Conservation (phyloP, 2,113 vertebrate species). For the human (Homo sapiens) region DNA sequence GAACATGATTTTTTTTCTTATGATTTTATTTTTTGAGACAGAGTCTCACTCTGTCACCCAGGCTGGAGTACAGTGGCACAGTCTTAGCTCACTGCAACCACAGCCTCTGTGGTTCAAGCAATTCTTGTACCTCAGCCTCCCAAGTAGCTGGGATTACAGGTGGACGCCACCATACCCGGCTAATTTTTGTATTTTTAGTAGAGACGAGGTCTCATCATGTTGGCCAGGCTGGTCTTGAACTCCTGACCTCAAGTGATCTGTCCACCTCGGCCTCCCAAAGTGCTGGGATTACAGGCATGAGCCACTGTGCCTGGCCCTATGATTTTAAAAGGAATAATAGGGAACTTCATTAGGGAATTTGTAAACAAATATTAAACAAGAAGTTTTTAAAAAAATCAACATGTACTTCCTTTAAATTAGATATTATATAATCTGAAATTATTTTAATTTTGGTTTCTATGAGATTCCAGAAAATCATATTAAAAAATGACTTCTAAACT, state of each 20-base stretch:
- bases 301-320: neutral
- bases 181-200: neutral
- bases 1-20: constrained; percentile 1
- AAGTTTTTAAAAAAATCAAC: neutral
- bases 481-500: constrained; percentile 22
- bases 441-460: constrained; percentile 49
- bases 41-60: neutral
- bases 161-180: rapidly evolving
- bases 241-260: neutral
- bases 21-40: neutral
- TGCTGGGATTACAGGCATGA: neutral
- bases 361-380: constrained; percentile 12
- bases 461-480: constrained; percentile 26
- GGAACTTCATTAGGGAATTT: constrained; percentile 11
- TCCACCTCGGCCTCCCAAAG: neutral
- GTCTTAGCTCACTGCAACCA: neutral
- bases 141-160: neutral
- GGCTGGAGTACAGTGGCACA: neutral
- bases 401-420: constrained; percentile 1
- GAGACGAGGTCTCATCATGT: neutral
- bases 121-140: neutral
- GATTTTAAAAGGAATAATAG: neutral
- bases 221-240: neutral
- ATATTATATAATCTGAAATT: neutral
- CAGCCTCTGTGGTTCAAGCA: neutral